Conservation (phyloP, 2,888 invertebrate genomes). For the Trypoxylon attenuatum region DNA sequence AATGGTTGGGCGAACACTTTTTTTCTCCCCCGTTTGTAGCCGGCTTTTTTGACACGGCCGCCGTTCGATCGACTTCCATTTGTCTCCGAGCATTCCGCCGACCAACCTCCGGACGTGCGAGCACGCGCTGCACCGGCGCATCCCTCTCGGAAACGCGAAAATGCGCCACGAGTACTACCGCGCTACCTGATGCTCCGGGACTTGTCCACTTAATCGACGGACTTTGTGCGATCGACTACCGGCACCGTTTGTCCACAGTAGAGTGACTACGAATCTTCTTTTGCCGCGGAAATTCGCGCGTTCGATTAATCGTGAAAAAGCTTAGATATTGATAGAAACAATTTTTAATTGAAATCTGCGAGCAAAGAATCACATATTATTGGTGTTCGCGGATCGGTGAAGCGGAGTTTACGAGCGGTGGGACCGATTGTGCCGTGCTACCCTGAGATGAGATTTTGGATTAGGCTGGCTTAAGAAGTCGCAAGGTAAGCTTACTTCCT, state of each 20-base stretch:
- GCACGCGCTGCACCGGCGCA: constrained; percentile 32
- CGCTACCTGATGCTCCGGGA: not conserved
- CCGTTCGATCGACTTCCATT: constrained; percentile 70
- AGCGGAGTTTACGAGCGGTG: constrained; percentile 11
- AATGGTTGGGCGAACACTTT: constrained; percentile 64
- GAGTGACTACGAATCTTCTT: not conserved
- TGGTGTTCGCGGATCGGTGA: too few species aligned
- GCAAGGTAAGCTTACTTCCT: constrained; percentile 46
- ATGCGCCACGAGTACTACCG: constrained; percentile 36
- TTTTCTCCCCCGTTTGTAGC: constrained; percentile 58
- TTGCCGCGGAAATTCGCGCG: not conserved
- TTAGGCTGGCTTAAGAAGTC: constrained; percentile 43
- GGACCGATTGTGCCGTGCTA: constrained; percentile 32
- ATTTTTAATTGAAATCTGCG: too few species aligned
- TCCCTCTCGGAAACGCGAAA: constrained; percentile 33
- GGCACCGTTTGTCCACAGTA: not conserved
- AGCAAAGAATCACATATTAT: too few species aligned
- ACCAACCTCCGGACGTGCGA: constrained; percentile 41
- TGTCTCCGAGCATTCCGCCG: constrained; percentile 67
- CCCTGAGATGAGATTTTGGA: constrained; percentile 51
- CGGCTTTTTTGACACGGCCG: constrained; percentile 68
- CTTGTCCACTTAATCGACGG: not conserved
- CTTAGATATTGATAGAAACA: too few species aligned
- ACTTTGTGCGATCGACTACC: not conserved
- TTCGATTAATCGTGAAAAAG: not conserved